These are phyloP conservation scores for Gorsachius goisagi DNA, from an alignment of 2,113 vertebrate genomes.

Conservation along the genomic window DNA sequence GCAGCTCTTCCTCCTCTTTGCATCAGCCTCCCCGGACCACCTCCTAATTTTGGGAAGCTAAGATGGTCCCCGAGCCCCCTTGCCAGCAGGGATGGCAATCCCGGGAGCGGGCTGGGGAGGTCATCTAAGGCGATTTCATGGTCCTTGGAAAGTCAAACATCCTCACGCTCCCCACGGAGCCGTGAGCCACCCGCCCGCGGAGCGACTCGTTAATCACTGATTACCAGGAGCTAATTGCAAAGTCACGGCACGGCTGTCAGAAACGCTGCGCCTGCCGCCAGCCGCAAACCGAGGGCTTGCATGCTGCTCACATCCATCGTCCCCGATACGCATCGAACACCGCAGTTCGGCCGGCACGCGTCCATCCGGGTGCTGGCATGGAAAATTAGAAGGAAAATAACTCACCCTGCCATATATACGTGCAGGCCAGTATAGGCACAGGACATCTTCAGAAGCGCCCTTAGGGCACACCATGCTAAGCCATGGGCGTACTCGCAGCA, in stretches of 20 bases:
- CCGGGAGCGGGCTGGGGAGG: neutral
- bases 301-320: neutral
- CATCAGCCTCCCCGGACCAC: neutral
- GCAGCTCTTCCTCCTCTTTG: neutral
- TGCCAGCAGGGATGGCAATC: neutral
- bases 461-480: neutral
- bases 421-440: neutral
- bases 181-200: neutral
- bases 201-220: neutral
- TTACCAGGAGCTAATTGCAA: neutral
- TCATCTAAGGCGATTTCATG: neutral
- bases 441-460: neutral
- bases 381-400: neutral
- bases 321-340: neutral
- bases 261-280: neutral
- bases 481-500: neutral
- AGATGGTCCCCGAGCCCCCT: accelerated
- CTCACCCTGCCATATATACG: neutral
- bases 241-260: neutral
- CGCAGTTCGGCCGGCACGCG: accelerated
- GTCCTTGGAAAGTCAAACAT: neutral
- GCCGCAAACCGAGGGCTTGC: neutral
- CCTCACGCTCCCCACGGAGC: neutral
- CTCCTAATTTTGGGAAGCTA: neutral
- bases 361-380: neutral